Base-by-base conservation (phyloP, 2,113 vertebrate genomes). In the Phaethornis superciliosus region DNA sequence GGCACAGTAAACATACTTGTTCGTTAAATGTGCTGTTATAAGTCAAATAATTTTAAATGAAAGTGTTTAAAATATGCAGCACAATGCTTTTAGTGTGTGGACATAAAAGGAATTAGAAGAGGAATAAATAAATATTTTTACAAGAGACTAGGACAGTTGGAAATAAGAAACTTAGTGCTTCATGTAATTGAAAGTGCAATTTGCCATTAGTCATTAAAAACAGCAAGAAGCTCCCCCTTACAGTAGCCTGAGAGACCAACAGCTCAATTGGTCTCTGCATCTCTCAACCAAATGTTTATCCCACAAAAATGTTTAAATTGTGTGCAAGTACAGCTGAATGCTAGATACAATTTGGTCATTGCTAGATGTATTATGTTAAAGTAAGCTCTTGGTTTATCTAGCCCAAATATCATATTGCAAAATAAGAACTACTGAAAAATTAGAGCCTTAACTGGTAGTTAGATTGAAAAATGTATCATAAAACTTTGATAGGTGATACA, bases 251-350 rank as follows among this genome's bases (percentile, higher is more conserved):
- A 71, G 68, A 33, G 58, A 44, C 4, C 7, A 35, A 30, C 19
- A 69, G 0, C 49, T 20, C 3, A 0, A 9, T 76, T n/a, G n/a
- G n/a, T n/a, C n/a, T n/a, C n/a, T n/a, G n/a, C n/a, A n/a, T n/a
- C n/a, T n/a, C n/a, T n/a, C n/a, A 62, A 5, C 4, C 1, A 0
- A 49, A 10, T 9, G 14, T 5, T 1, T 81, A 33, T 40, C 3
- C 8, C 44, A 79, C 4, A 3, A 60, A 33, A 26, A 37, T 16
- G 64, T 74, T 64, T 27, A 23, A 49, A 17, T 55, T 23, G 0
- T 37, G 6, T 54, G 4, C 8, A 40, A 24, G 19, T 46, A 6
- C 4, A 70, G 4, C 30, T 47, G 32, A 40, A 40, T 44, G 7
- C 10, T 59, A 44, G 10, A 19, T 20, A 23, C 1, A 0, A 21